phyloP scores from a whole-genome alignment of 2,113 vertebrate species.

The Acinonyx jubatus region DNA sequence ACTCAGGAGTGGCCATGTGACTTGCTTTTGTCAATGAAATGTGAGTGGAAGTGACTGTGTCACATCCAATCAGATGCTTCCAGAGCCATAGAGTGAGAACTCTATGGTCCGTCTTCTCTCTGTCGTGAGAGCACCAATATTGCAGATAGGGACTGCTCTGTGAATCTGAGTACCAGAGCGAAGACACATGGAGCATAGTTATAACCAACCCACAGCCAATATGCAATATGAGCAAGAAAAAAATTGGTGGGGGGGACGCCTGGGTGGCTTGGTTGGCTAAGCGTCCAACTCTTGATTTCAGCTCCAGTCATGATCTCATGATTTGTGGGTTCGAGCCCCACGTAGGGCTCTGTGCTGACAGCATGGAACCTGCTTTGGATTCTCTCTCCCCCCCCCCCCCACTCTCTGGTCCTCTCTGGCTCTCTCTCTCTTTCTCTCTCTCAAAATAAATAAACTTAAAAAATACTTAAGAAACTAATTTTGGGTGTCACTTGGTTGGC shows the following conservation, averaged over 20 bases:
- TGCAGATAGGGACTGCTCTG: neutral
- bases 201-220: neutral
- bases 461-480: too few species aligned
- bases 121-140: neutral
- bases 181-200: neutral
- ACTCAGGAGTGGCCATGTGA: neutral
- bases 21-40: slow-evolving; percentile 20
- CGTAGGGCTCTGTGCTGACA: too few species aligned
- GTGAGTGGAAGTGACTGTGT: neutral
- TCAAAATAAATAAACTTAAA: too few species aligned
- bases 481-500: too few species aligned
- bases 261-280: too few species aligned
- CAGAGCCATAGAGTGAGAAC: neutral
- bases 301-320: too few species aligned
- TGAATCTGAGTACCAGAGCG: neutral
- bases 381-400: too few species aligned
- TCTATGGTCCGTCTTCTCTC: slow-evolving; percentile 7
- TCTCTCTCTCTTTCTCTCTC: too few species aligned
- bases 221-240: neutral
- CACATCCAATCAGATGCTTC: slow-evolving; percentile 21
- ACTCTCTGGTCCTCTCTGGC: too few species aligned
- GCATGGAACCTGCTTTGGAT: too few species aligned
- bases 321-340: too few species aligned
- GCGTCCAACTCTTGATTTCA: too few species aligned
- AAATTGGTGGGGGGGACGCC: neutral